These are phyloP conservation scores for Sciurus vulgaris DNA, from an alignment of 2,797 vertebrate species.

Conservation along the genomic window DNA sequence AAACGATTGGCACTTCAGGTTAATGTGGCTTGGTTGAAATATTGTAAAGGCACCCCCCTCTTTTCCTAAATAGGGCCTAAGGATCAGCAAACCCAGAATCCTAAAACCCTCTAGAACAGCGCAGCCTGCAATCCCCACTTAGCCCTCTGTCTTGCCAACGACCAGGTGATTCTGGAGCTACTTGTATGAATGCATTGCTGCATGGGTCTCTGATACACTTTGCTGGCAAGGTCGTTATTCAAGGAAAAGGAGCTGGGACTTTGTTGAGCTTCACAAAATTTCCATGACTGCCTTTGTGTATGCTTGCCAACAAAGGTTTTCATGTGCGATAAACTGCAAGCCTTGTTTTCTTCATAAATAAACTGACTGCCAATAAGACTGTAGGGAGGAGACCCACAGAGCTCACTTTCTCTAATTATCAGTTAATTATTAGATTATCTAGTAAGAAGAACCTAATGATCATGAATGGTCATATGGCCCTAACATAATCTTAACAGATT, in stretches of 20 bases:
- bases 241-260: neutral
- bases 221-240: neutral
- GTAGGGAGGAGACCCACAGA: neutral
- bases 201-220: neutral
- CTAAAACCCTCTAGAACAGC: fast-evolving
- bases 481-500: neutral
- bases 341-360: slow-evolving; percentile 43
- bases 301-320: slow-evolving; percentile 20
- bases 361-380: neutral
- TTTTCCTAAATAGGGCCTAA: neutral
- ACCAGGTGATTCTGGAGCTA: neutral
- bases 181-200: neutral
- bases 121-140: neutral
- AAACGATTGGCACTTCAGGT: neutral
- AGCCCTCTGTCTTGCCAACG: neutral
- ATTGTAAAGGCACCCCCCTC: neutral
- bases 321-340: neutral
- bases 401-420: slow-evolving; percentile 19
- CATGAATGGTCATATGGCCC: neutral
- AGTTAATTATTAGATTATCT: slow-evolving; percentile 36
- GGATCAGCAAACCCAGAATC: neutral
- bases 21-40: neutral
- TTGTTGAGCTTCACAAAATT: neutral
- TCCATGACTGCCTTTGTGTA: neutral
- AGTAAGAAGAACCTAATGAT: neutral